phyloP scores from a whole-genome alignment of 2,888 invertebrate genomes.

The Altica lythri region DNA sequence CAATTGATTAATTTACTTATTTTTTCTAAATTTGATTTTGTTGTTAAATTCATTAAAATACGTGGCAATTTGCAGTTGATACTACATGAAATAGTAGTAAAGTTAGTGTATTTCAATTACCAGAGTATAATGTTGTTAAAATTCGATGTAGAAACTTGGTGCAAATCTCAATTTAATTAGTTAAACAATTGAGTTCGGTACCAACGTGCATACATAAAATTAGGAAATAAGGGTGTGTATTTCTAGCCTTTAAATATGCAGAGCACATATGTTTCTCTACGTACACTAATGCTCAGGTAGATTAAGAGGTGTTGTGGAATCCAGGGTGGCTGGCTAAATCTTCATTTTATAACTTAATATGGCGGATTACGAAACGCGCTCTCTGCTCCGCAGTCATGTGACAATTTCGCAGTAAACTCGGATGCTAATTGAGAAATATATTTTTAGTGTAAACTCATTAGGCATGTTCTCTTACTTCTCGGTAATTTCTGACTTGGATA shows the following conservation, averaged over 20 bases:
- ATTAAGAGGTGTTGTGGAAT: conserved; percentile 40
- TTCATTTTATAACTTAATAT: conserved; percentile 42
- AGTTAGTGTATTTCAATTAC: too few relatives aligned
- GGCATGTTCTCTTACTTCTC: neutral
- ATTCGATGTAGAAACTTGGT: conserved; percentile 10
- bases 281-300: conserved; percentile 42
- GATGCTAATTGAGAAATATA: conserved; percentile 15
- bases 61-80: too few relatives aligned
- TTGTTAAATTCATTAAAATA: too few relatives aligned
- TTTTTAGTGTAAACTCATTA: conserved; percentile 8
- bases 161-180: conserved; percentile 24
- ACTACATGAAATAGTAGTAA: too few relatives aligned
- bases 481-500: too few relatives aligned
- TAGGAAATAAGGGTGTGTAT: conserved; percentile 6
- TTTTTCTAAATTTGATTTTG: too few relatives aligned
- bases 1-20: too few relatives aligned
- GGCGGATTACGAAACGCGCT: conserved; percentile 34
- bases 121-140: conserved; percentile 11
- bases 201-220: conserved; percentile 12
- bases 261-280: conserved; percentile 30
- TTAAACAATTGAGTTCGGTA: conserved; percentile 16
- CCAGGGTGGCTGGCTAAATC: conserved; percentile 40
- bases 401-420: conserved; percentile 6
- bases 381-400: conserved; percentile 7
- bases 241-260: conserved; percentile 16